Evolutionary conservation across 2,888 invertebrate genomes (phyloP).

Genomic region (Caenorhabditis sulstoni): DNA sequence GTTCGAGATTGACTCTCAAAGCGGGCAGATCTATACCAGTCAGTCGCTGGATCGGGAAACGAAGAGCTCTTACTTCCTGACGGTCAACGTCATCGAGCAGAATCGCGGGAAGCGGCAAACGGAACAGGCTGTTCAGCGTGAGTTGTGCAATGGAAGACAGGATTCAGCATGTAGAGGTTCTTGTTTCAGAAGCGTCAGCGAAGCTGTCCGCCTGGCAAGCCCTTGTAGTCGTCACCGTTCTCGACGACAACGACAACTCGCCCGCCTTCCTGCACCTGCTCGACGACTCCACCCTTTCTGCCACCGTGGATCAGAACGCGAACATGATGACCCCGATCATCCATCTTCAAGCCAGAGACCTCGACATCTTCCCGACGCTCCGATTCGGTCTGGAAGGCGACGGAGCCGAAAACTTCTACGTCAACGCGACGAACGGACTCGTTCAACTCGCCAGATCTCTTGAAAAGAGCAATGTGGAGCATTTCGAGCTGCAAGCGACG

Average conservation of each 20-base stretch:
- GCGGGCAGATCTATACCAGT: constrained; percentile 71
- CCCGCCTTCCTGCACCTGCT: constrained; percentile 71
- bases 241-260: constrained; percentile 79
- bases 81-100: constrained; percentile 71
- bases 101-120: constrained; percentile 47
- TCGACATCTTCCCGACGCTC: constrained; percentile 64
- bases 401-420: constrained; percentile 63
- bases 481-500: constrained; percentile 66
- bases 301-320: constrained; percentile 73
- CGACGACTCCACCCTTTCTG: constrained; percentile 66
- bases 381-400: constrained; percentile 60
- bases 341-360: constrained; percentile 70
- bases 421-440: constrained; percentile 71
- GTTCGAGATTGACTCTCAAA: constrained; percentile 71
- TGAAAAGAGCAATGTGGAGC: constrained; percentile 45
- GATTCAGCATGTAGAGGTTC: background rate
- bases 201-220: constrained; percentile 73
- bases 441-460: constrained; percentile 64
- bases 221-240: constrained; percentile 73
- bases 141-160: too few relatives aligned
- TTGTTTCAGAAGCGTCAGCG: constrained; percentile 69
- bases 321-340: constrained; percentile 63
- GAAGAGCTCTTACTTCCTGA: constrained; percentile 72
- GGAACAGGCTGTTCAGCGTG: constrained; percentile 68
- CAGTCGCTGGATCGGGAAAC: constrained; percentile 74